Percentiles rank a stretch among this genome's conserved stretches.
phyloP scores from a whole-genome alignment of 2,113 vertebrate species.

The Petaurus breviceps region DNA sequence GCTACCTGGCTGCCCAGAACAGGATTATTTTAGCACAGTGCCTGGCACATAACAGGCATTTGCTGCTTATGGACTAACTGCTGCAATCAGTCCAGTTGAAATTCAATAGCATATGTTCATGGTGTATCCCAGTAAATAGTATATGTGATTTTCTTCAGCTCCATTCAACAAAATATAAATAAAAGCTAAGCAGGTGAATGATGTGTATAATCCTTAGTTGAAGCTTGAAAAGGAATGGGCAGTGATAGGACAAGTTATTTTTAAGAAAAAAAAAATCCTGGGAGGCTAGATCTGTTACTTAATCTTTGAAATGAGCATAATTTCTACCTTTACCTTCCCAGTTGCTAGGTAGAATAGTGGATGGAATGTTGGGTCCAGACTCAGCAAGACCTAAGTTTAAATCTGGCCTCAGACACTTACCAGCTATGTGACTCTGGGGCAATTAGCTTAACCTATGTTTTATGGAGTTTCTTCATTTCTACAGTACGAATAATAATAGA shows the following conservation, averaged over 20 bases:
- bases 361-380: not conserved
- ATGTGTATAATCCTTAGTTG: not conserved
- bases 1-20: too few species aligned
- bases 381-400: not conserved
- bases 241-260: not conserved
- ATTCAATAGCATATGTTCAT: not conserved
- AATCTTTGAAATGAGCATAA: not conserved
- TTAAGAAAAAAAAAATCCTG: not conserved
- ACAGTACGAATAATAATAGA: not conserved
- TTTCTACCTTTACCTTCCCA: not conserved
- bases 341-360: not conserved
- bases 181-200: not conserved
- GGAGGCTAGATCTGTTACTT: not conserved
- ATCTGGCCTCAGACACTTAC: not conserved
- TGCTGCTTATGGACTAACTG: not conserved
- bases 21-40: not conserved
- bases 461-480: accelerated
- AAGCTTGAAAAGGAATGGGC: not conserved
- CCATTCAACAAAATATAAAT: not conserved
- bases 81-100: not conserved
- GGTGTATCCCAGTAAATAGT: not conserved
- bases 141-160: not conserved
- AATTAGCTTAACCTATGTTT: not conserved
- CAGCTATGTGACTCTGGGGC: not conserved
- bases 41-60: not conserved